These are phyloP conservation scores for Podarcis cretensis DNA, from an alignment of 2,113 vertebrate species.

Conservation along the genomic window DNA sequence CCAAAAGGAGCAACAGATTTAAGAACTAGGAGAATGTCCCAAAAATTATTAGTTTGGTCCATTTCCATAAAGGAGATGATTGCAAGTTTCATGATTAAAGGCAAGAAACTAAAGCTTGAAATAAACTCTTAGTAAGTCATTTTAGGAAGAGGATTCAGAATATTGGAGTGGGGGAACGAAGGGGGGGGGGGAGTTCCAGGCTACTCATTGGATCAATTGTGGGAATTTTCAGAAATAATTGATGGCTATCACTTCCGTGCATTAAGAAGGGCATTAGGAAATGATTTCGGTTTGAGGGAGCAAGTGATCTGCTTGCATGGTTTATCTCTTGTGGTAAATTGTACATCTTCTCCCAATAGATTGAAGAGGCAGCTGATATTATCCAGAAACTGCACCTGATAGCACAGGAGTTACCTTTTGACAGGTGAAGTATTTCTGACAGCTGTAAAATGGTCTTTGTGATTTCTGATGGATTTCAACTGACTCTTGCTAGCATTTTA, in stretches of 20 bases:
- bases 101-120: neutral
- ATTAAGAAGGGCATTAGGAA: neutral
- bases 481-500: slow-evolving; percentile 7
- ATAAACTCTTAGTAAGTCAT: neutral
- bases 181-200: neutral
- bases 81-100: neutral
- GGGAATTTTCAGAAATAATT: neutral
- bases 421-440: slow-evolving; percentile 82
- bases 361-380: slow-evolving; percentile 99
- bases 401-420: slow-evolving; percentile 98
- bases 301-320: neutral
- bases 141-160: neutral
- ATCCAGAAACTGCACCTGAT: slow-evolving; percentile 99
- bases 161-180: neutral
- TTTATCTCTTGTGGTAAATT: slow-evolving; percentile 31
- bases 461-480: slow-evolving; percentile 23
- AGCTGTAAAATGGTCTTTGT: slow-evolving; percentile 25
- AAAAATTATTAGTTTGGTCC: neutral
- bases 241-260: neutral
- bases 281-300: neutral
- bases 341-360: slow-evolving; percentile 77
- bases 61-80: neutral
- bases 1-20: neutral
- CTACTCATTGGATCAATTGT: neutral
- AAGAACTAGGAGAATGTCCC: neutral